These are phyloP conservation scores for Stenodema calcarata DNA, from an alignment of 2,888 invertebrate species.

Conservation along the genomic window DNA sequence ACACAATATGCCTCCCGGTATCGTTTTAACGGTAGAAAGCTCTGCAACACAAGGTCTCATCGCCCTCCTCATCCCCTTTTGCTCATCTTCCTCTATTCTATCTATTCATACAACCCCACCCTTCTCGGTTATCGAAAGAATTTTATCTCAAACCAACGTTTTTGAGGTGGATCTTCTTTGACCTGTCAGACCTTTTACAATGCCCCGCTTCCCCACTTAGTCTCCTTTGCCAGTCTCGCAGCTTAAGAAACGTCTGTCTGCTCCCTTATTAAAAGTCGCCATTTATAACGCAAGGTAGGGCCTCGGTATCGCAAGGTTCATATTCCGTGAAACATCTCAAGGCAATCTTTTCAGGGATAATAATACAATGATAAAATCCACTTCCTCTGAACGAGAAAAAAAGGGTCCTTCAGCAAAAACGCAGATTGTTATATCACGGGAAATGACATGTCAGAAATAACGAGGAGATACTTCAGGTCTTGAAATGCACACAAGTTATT, in stretches of 20 bases:
- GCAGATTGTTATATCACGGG: background rate
- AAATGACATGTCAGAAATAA: background rate
- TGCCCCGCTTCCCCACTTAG: background rate
- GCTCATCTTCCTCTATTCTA: background rate
- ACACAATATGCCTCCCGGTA: background rate
- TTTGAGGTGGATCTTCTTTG: background rate
- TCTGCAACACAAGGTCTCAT: background rate
- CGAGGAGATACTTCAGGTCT: background rate
- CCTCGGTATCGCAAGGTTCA: background rate
- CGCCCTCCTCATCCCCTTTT: background rate
- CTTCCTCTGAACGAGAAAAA: background rate
- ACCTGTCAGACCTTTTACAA: constrained; percentile 14
- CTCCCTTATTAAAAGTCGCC: background rate
- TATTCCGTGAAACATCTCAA: background rate
- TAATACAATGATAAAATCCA: background rate
- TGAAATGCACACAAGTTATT: background rate
- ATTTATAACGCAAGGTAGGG: background rate
- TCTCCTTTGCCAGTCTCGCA: background rate
- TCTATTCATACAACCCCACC: background rate
- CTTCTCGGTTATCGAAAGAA: background rate
- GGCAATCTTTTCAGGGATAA: background rate
- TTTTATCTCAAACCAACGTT: background rate
- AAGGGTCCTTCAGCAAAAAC: background rate
- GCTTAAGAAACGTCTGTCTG: background rate
- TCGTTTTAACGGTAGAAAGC: background rate